Evolutionary conservation across 2,888 invertebrate genomes (phyloP).

Genomic region (Elegia similella): DNA sequence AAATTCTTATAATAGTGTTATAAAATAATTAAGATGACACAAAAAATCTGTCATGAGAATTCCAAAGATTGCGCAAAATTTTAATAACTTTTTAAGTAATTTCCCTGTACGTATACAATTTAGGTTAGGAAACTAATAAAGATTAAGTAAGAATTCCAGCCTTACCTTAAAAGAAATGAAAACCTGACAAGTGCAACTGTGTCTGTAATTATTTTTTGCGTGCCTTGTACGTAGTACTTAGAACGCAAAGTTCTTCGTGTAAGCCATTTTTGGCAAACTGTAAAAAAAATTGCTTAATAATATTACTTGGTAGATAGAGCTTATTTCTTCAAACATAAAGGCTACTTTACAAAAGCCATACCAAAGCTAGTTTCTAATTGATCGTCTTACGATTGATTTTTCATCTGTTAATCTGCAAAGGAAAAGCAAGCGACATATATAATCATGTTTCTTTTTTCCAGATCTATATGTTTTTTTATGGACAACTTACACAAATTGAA

Average conservation of each 20-base stretch:
- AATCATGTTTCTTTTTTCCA: no score
- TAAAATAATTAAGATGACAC: not conserved
- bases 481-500: no score
- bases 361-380: no score
- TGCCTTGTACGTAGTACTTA: slow-evolving; percentile 43
- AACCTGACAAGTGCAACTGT: slow-evolving; percentile 24
- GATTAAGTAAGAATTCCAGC: not conserved
- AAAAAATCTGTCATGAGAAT: not conserved
- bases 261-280: not conserved
- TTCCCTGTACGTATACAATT: slow-evolving; percentile 11
- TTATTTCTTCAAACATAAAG: no score
- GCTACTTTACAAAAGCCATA: no score
- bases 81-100: slow-evolving; percentile 6
- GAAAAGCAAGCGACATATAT: no score
- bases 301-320: no score
- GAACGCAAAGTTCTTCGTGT: slow-evolving; percentile 11
- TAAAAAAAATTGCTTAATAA: no score
- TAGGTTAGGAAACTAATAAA: not conserved
- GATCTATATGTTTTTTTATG: no score
- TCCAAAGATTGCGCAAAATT: slow-evolving; percentile 1
- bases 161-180: slow-evolving; percentile 4
- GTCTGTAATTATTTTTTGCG: slow-evolving; percentile 46
- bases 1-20: not conserved
- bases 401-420: no score
- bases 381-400: no score